These are phyloP conservation scores for Bombyx mandarina DNA, from an alignment of 1,140 invertebrate species.

Conservation along the genomic window DNA sequence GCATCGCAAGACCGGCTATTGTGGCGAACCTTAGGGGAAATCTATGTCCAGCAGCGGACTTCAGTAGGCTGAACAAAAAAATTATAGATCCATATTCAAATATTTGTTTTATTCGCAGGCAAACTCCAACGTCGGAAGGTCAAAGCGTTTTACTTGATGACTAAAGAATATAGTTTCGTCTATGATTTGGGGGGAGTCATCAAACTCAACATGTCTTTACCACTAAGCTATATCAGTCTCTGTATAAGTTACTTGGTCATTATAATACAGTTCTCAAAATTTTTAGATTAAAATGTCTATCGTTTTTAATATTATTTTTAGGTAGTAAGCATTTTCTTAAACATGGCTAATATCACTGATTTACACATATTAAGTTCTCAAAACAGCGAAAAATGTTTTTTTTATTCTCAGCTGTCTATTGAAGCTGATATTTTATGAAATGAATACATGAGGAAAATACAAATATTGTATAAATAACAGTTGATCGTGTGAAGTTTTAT, in stretches of 20 bases:
- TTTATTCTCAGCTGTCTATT: no score
- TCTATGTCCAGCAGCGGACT: not conserved
- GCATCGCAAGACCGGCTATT: not conserved
- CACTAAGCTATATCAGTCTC: conserved; percentile 37
- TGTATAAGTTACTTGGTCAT: conserved; percentile 51
- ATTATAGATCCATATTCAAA: not conserved
- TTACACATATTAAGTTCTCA: no score
- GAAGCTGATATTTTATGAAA: no score
- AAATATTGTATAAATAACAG: no score
- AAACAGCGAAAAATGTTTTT: no score
- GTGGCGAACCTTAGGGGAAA: not conserved
- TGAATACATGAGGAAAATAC: no score
- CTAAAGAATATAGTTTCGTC: conserved; percentile 32
- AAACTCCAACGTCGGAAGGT: conserved; percentile 35
- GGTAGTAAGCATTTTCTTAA: no score
- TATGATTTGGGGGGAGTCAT: conserved; percentile 38
- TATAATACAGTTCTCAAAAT: conserved; percentile 48
- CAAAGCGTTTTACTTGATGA: conserved; percentile 43
- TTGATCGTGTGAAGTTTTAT: no score
- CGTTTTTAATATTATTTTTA: no score
- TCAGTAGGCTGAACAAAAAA: no score
- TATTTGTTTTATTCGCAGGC: conserved; percentile 27
- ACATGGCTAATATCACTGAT: no score
- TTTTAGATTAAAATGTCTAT: conserved; percentile 28
- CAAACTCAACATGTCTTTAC: conserved; percentile 44